A percentile compares a stretch with the other conserved stretches of the same genome.
Conservation (phyloP, 2,797 vertebrate species). For the Dendrocincla fuliginosa region DNA sequence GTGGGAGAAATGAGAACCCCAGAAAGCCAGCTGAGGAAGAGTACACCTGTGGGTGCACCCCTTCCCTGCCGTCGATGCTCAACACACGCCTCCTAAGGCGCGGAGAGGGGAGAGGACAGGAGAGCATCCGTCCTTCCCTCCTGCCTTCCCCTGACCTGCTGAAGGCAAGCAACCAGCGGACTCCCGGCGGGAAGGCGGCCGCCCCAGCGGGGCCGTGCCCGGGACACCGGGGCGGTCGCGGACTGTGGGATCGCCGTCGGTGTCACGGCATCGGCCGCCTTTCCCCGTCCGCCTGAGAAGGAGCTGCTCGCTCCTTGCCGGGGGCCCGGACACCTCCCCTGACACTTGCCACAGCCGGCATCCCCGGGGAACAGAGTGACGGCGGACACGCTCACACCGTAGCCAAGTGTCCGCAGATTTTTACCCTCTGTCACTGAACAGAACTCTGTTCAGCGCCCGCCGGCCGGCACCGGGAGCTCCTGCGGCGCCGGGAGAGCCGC, state of each 20-base stretch:
- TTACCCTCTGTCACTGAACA: background rate
- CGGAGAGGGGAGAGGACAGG: too few relatives aligned
- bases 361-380: background rate
- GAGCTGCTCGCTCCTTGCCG: background rate
- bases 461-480: background rate
- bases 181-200: background rate
- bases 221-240: background rate
- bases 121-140: background rate
- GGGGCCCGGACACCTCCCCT: background rate
- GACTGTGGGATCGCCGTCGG: background rate
- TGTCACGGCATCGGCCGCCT: background rate
- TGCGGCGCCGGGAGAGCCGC: background rate
- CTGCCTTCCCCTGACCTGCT: accelerated
- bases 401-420: accelerated
- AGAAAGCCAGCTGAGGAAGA: background rate
- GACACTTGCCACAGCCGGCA: background rate
- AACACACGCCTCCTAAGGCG: background rate
- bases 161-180: background rate
- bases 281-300: background rate
- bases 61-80: background rate
- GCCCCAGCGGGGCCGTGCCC: background rate
- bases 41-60: background rate
- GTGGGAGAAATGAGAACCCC: background rate
- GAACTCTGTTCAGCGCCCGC: background rate
- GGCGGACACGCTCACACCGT: background rate